Evolutionary conservation across 2,888 invertebrate genomes (phyloP), one percentile per base, ranked within the genome.

Genomic region (Cosmopolites sordidus): DNA sequence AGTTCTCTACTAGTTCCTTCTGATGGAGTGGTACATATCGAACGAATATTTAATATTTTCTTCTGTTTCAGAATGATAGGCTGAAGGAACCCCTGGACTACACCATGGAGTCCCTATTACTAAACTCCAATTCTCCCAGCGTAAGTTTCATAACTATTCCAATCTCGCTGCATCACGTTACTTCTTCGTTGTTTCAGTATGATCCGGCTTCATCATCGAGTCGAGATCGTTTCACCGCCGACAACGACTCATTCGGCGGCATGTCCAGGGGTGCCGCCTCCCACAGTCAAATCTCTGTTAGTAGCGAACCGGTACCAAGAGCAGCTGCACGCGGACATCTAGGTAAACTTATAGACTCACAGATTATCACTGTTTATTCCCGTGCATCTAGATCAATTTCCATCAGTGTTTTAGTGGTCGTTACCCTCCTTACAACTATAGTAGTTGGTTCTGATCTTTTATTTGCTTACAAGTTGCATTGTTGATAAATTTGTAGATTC

Each of bases 271-370:
- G 56, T n/a, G 9, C 22, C 14, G 37, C 52, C n/a, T 39, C 39
- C 14, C 43, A 52, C 56, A 64, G 64, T 48, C 69, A 71, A 47
- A 63, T 72, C 61, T 74, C 73, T 2, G 71, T 73, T 50, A 74
- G 73, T 60, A 74, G 73, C 52, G 74, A 74, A 59, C 72, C 73
- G 1, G 58, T 62, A 2, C 51, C 59, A 4, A 58, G 58, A 41
- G 33, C 33, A 4, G 11, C 33, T 33, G 33, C 12, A 11, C 11
- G 12, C 4, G 12, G 33, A 12, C 33, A 33, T 4, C 3, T 33
- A 33, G 33, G 33, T 33, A 22, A 22, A n/a, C n/a, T n/a, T n/a
- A n/a, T n/a, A n/a, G n/a, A n/a, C n/a, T n/a, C n/a, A n/a, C n/a
- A n/a, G n/a, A n/a, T n/a, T n/a, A n/a, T n/a, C n/a, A n/a, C n/a